Percentiles rank a stretch among this genome's conserved stretches.
phyloP scores from a whole-genome alignment of 2,113 vertebrate species.

The Seriola dumerili region DNA sequence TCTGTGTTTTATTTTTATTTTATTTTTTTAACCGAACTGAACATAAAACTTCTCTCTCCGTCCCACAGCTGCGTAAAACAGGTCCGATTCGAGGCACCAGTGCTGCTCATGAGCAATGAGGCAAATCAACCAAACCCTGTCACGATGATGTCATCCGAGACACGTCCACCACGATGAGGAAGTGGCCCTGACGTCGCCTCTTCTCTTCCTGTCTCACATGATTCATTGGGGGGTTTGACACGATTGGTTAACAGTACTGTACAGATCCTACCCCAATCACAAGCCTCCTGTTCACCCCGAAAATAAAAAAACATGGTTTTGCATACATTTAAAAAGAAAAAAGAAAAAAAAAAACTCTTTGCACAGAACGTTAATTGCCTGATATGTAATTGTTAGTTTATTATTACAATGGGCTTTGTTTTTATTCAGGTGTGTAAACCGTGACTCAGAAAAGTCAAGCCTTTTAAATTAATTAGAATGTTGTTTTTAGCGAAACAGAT shows the following conservation, averaged over 20 bases:
- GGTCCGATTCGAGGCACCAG: constrained; percentile 97
- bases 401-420: constrained; percentile 74
- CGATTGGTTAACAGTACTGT: constrained; percentile 86
- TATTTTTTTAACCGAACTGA: background rate
- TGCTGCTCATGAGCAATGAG: constrained; percentile 95
- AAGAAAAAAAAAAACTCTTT: constrained; percentile 70
- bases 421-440: constrained; percentile 66
- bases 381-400: constrained; percentile 78
- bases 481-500: constrained; percentile 62
- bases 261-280: constrained; percentile 74
- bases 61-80: constrained; percentile 91
- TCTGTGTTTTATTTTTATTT: background rate
- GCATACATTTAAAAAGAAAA: constrained; percentile 66
- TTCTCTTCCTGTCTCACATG: constrained; percentile 74
- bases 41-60: background rate
- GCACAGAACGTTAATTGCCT: constrained; percentile 80
- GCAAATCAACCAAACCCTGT: constrained; percentile 82
- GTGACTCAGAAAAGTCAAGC: constrained; percentile 66
- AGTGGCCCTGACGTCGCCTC: constrained; percentile 64
- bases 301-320: constrained; percentile 65
- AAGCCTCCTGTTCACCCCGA: constrained; percentile 70
- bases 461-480: constrained; percentile 78
- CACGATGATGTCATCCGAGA: constrained; percentile 80
- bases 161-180: constrained; percentile 69
- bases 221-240: constrained; percentile 83